Percentiles rank a stretch among this genome's conserved stretches.
phyloP scores from a whole-genome alignment of 1,140 invertebrate species.

The Ips nitidus region DNA sequence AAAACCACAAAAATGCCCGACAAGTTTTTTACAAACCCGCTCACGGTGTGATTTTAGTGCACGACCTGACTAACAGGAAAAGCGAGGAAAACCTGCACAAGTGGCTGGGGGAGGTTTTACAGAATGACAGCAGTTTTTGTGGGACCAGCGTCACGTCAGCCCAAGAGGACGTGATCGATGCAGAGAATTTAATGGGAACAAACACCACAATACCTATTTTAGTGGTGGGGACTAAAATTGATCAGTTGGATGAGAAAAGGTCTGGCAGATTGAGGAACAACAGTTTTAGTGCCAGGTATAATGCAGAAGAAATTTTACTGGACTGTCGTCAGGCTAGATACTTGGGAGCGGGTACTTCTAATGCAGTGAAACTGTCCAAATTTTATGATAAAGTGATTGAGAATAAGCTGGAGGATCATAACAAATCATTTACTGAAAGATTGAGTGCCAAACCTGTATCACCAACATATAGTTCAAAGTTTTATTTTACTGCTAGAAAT shows the following conservation, averaged over 20 bases:
- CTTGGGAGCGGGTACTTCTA: constrained; percentile 87
- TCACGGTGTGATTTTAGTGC: constrained; percentile 85
- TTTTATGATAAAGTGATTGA: constrained; percentile 88
- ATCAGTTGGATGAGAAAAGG: constrained; percentile 75
- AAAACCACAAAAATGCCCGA: constrained; percentile 87
- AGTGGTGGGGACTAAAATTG: constrained; percentile 90
- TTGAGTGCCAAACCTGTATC: constrained; percentile 42
- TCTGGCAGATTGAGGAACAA: constrained; percentile 54
- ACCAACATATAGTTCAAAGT: constrained; percentile 46
- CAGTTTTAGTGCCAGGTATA: constrained; percentile 81
- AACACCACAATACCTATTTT: constrained; percentile 85
- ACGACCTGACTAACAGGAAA: constrained; percentile 95
- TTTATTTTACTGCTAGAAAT: constrained; percentile 42
- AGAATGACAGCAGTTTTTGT: constrained; percentile 60
- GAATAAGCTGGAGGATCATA: constrained; percentile 40
- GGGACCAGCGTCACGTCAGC: neutral
- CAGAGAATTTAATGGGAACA: constrained; percentile 83
- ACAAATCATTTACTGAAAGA: constrained; percentile 41
- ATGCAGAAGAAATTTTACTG: constrained; percentile 90
- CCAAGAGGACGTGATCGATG: constrained; percentile 63
- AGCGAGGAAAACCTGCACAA: constrained; percentile 90
- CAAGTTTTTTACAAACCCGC: constrained; percentile 90
- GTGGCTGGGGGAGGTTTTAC: constrained; percentile 90
- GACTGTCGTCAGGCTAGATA: constrained; percentile 80
- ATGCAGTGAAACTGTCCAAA: constrained; percentile 86